phyloP scores from a whole-genome alignment of 2,113 vertebrate genomes.

The Microcebus ravelobensis region DNA sequence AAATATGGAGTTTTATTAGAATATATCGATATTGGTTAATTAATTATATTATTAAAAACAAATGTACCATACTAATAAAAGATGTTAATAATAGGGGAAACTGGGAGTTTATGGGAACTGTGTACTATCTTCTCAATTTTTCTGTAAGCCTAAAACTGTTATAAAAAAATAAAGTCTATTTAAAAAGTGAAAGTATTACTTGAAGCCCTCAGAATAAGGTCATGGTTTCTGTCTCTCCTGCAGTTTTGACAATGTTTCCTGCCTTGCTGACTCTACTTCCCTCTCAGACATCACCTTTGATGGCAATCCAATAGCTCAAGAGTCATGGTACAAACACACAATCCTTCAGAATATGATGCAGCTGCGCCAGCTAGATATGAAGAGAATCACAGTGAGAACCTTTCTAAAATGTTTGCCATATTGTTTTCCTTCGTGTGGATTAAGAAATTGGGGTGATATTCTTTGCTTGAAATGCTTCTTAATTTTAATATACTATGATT shows the following conservation, averaged over 20 bases:
- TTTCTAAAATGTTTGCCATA: rapidly evolving
- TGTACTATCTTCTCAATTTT: not conserved
- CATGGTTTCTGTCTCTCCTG: constrained; percentile 61
- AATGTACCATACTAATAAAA: not conserved
- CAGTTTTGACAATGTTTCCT: constrained; percentile 95
- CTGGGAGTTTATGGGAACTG: not conserved
- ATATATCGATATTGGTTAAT: not conserved
- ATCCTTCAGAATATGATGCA: constrained; percentile 97
- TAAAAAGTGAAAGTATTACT: not conserved
- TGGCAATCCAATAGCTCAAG: constrained; percentile 99
- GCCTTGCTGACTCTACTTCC: constrained; percentile 91
- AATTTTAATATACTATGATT: not conserved
- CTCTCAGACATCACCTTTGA: constrained; percentile 98
- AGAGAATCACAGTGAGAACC: constrained; percentile 95
- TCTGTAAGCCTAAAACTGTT: constrained; percentile 5
- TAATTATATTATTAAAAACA: not conserved
- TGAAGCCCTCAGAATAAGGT: constrained; percentile 9
- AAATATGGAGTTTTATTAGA: not conserved
- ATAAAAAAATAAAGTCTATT: not conserved
- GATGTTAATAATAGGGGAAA: not conserved
- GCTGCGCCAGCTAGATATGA: constrained; percentile 99
- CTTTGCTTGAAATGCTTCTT: not conserved
- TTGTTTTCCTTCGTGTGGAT: not conserved
- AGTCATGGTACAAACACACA: constrained; percentile 99
- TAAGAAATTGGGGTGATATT: not conserved